These are phyloP conservation scores for Phalacrocorax pelagicus DNA, from an alignment of 2,113 vertebrate genomes.

Conservation along the genomic window DNA sequence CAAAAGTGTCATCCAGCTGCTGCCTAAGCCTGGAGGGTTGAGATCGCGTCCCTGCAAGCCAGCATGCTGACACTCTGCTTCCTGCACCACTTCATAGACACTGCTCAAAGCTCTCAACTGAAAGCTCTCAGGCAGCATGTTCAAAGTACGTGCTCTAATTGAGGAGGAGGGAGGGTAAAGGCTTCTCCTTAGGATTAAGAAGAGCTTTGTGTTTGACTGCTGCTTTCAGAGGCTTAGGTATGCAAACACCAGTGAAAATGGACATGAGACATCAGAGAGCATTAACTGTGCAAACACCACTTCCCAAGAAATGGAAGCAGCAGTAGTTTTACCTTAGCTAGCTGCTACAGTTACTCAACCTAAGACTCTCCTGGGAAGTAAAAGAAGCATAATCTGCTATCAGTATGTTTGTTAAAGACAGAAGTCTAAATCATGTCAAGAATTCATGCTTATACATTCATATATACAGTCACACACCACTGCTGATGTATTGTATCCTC, in stretches of 20 bases:
- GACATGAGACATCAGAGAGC: not conserved
- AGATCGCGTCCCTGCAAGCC: not conserved
- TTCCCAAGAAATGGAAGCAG: not conserved
- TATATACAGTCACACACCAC: not conserved
- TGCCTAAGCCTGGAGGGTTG: not conserved
- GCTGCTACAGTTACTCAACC: not conserved
- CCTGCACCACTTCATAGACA: not conserved
- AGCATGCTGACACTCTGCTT: not conserved
- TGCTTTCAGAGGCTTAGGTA: not conserved
- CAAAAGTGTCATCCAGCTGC: not conserved
- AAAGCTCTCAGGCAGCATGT: not conserved
- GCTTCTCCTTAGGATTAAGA: not conserved
- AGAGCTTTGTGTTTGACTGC: not conserved
- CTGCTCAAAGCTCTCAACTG: not conserved
- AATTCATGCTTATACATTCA: not conserved
- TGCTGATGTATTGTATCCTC: not conserved
- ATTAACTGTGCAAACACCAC: not conserved
- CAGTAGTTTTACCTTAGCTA: not conserved
- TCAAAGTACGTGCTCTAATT: not conserved
- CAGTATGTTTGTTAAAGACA: not conserved
- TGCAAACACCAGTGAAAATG: not conserved
- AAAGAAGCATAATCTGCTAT: not conserved
- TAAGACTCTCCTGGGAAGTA: not conserved
- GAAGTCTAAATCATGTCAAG: not conserved
- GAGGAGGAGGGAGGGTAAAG: not conserved